A percentile compares a stretch with the other conserved stretches of the same genome.
These are phyloP conservation scores for Lepidurus arcticus DNA, from an alignment of 1,140 invertebrate species.

Conservation along the genomic window DNA sequence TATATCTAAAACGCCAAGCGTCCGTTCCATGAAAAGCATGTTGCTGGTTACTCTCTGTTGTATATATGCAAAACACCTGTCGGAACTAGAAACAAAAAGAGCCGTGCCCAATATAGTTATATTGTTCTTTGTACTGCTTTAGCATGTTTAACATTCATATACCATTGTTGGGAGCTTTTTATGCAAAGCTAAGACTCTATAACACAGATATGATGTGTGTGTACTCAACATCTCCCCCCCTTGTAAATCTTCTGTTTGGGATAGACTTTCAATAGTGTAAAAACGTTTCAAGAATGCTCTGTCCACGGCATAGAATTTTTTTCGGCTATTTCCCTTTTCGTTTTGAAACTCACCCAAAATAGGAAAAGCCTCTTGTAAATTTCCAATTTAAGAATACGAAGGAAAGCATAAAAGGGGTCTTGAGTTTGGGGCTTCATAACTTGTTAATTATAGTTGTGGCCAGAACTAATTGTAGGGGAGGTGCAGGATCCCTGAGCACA, in stretches of 20 bases:
- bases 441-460: constrained; percentile 19
- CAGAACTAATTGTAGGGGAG: constrained; percentile 17
- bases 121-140: not conserved
- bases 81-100: constrained; percentile 16
- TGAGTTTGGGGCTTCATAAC: constrained; percentile 8
- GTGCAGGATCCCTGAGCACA: constrained; percentile 13
- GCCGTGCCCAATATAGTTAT: constrained; percentile 21
- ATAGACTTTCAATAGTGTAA: not conserved
- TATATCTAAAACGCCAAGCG: too few species aligned
- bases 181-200: not conserved
- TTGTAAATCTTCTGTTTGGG: not conserved
- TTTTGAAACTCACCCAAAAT: not conserved
- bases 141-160: constrained; percentile 16
- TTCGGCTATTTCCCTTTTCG: too few species aligned
- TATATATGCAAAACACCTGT: constrained; percentile 19
- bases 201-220: not conserved
- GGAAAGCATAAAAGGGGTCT: not conserved
- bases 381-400: not conserved
- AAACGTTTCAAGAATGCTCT: too few species aligned
- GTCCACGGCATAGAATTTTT: too few species aligned
- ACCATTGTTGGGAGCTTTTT: constrained; percentile 15
- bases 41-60: not conserved
- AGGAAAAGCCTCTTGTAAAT: not conserved
- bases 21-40: too few species aligned
- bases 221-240: not conserved